Evolutionary conservation across 2,113 vertebrate species (phyloP).

Genomic region (Zosterops borbonicus): DNA sequence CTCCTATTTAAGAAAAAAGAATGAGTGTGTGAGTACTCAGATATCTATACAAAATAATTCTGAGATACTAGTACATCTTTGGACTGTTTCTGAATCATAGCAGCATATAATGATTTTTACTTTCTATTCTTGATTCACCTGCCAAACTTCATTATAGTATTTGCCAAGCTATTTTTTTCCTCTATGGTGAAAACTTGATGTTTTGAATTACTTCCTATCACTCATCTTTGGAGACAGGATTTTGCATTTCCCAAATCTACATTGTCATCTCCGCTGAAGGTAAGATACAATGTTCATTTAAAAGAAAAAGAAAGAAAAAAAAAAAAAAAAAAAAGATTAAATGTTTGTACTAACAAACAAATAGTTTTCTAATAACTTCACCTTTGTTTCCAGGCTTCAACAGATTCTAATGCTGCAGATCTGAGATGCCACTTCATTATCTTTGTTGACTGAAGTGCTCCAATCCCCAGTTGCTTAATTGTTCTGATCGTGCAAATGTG

Average conservation of each 20-base stretch:
- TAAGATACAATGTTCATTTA: not conserved
- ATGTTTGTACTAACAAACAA: not conserved
- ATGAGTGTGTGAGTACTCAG: not conserved
- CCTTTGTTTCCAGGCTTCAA: not conserved
- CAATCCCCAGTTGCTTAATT: not conserved
- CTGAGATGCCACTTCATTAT: not conserved
- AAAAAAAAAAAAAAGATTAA: not conserved
- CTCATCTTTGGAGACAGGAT: not conserved
- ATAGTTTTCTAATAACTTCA: not conserved
- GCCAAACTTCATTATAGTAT: not conserved
- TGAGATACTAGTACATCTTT: not conserved
- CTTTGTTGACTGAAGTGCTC: not conserved
- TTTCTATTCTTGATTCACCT: not conserved
- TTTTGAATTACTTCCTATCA: not conserved
- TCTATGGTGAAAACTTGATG: not conserved
- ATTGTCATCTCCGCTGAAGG: not conserved
- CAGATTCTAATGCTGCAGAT: not conserved
- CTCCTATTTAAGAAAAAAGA: not conserved
- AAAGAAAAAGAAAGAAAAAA: not conserved
- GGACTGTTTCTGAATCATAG: not conserved
- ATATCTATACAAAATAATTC: not conserved
- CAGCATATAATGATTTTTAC: not conserved
- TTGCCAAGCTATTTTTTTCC: not conserved
- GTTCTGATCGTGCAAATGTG: not conserved
- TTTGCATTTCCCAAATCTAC: not conserved